Evolutionary conservation across 2,797 vertebrate species (phyloP).

Genomic region (Dryobates pubescens): DNA sequence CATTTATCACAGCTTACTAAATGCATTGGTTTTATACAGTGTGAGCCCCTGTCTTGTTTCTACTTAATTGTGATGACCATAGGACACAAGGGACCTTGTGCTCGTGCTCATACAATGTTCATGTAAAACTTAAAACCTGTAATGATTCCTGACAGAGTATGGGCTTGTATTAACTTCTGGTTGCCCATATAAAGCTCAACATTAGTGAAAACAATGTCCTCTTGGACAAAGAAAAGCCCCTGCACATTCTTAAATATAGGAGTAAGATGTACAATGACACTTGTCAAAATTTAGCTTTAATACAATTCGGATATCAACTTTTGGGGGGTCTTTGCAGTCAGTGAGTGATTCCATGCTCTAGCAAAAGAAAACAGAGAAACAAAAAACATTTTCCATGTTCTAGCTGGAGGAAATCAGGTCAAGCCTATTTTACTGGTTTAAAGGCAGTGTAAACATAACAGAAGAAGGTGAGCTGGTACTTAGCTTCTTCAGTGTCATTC

Average conservation of each 20-base stretch:
- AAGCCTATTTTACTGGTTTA: background rate
- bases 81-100: background rate
- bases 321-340: background rate
- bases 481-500: background rate
- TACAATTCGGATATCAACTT: background rate
- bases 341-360: background rate
- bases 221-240: background rate
- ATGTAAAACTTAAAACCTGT: background rate
- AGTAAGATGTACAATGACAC: background rate
- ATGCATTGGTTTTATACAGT: background rate
- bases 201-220: background rate
- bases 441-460: rapidly evolving
- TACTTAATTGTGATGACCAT: background rate
- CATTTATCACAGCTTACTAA: background rate
- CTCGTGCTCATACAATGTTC: background rate
- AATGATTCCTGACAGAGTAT: background rate
- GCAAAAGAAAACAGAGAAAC: background rate
- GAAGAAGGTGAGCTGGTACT: background rate
- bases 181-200: background rate
- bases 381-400: too few species aligned
- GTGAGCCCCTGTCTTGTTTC: background rate
- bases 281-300: background rate
- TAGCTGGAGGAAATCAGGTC: background rate
- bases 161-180: background rate
- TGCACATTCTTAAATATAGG: background rate